Conservation (phyloP, 2,888 invertebrate species). For the Drosophila nigricruria region DNA sequence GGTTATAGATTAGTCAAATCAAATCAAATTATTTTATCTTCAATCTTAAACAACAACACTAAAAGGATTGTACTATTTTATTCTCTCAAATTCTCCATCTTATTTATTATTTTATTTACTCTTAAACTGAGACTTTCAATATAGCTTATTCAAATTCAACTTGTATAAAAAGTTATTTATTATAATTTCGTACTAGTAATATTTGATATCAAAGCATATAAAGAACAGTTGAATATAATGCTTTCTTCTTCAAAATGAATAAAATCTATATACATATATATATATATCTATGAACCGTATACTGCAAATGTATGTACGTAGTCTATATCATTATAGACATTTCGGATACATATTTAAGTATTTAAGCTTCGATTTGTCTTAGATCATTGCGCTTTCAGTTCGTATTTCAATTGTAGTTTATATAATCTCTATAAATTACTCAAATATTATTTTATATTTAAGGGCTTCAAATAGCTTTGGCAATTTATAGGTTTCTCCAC, state of each 20-base stretch:
- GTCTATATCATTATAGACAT: background rate
- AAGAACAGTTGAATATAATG: too few species aligned
- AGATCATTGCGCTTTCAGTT: background rate
- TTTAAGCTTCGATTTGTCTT: background rate
- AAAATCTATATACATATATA: background rate
- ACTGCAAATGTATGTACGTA: too few species aligned
- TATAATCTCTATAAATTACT: background rate
- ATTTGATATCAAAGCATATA: background rate
- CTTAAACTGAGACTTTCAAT: too few species aligned
- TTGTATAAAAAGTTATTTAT: background rate
- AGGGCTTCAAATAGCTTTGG: background rate
- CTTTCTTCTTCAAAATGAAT: too few species aligned
- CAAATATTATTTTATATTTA: background rate
- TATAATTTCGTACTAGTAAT: background rate
- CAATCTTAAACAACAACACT: too few species aligned
- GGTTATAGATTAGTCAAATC: too few species aligned
- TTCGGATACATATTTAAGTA: background rate
- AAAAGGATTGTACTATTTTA: too few species aligned
- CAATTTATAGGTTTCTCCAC: background rate
- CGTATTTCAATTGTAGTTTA: background rate
- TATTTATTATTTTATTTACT: too few species aligned
- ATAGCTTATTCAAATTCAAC: background rate
- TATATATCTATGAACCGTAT: background rate
- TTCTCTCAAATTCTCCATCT: background rate
- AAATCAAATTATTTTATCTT: too few species aligned